Conservation (phyloP, 2,113 vertebrate genomes). For the Zosterops borbonicus region DNA sequence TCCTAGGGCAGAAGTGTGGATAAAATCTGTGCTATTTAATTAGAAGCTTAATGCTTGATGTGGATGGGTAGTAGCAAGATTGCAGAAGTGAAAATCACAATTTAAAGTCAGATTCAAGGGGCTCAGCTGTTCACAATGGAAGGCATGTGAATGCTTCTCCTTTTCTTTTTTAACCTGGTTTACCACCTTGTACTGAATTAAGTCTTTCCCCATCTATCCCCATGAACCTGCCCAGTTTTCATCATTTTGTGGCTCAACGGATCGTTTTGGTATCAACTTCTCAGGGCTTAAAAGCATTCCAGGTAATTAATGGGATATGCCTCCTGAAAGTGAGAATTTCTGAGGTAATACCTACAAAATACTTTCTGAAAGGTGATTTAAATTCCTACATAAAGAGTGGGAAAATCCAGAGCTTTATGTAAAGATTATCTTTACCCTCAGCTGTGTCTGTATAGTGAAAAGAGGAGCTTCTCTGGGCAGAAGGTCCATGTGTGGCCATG, state of each 20-base stretch:
- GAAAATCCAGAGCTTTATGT: neutral
- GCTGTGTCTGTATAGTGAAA: accelerated
- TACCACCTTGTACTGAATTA: neutral
- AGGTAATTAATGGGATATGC: neutral
- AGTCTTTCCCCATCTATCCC: neutral
- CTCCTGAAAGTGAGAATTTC: neutral
- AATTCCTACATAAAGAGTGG: neutral
- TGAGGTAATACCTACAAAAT: neutral
- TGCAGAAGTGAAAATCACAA: neutral
- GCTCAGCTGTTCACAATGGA: neutral
- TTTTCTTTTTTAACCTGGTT: neutral
- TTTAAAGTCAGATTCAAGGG: neutral
- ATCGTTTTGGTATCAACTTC: neutral
- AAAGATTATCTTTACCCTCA: neutral
- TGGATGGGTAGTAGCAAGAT: neutral
- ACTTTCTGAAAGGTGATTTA: neutral
- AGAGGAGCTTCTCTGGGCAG: neutral
- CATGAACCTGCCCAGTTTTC: neutral
- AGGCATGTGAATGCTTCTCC: neutral
- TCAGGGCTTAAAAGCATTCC: neutral
- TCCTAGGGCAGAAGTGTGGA: neutral
- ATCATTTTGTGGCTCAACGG: neutral
- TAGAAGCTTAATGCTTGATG: neutral
- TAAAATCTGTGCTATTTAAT: neutral
- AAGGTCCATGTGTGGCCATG: neutral